phyloP scores from a whole-genome alignment of 2,888 invertebrate species.

The Scaptomyza parva region DNA sequence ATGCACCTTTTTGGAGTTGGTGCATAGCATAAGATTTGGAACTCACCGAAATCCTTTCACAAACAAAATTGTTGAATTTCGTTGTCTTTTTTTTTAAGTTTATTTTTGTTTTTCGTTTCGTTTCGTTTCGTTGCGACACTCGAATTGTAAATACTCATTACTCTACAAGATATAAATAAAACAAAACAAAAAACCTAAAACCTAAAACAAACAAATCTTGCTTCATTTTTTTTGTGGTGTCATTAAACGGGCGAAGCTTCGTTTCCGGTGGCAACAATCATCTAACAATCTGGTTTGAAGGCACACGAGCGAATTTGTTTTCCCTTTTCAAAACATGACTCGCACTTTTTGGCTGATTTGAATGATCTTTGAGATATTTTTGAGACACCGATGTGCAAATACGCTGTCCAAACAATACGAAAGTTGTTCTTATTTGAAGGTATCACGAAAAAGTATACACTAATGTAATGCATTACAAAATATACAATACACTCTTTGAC shows the following conservation, averaged over 20 bases:
- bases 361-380: no score
- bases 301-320: constrained; percentile 19
- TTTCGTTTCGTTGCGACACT: constrained; percentile 26
- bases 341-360: background rate
- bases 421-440: no score
- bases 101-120: background rate
- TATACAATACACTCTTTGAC: no score
- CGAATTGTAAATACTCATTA: constrained; percentile 57
- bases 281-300: constrained; percentile 7
- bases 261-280: constrained; percentile 13
- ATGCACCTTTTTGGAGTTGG: constrained; percentile 2
- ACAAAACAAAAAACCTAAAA: background rate
- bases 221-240: constrained; percentile 6
- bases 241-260: constrained; percentile 27
- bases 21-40: background rate
- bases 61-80: constrained; percentile 16
- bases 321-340: constrained; percentile 15
- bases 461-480: no score
- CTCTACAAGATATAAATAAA: constrained; percentile 19
- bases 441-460: no score
- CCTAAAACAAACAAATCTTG: constrained; percentile 15
- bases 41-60: constrained; percentile 12
- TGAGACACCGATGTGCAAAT: background rate
- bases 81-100: constrained; percentile 16
- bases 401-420: background rate